Percentiles rank a stretch among this genome's conserved stretches.
These are phyloP conservation scores for Matsumyia berberina DNA, from an alignment of 2,888 invertebrate species.

Conservation along the genomic window DNA sequence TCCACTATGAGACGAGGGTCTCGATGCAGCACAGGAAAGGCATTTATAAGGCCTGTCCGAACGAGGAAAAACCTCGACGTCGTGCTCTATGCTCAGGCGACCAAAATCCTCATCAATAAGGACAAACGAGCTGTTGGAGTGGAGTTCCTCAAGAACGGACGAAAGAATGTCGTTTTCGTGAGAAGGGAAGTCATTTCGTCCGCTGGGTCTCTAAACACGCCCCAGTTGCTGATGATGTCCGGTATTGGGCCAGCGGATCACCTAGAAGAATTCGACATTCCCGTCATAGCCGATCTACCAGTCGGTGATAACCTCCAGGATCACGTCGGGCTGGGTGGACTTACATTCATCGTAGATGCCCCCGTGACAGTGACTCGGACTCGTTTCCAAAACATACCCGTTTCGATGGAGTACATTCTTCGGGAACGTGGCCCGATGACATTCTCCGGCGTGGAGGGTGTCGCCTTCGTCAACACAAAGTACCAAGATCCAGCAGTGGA, in stretches of 20 bases:
- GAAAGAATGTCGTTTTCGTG: conserved; percentile 88
- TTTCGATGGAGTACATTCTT: conserved; percentile 92
- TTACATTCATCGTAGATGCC: conserved; percentile 92
- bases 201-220: conserved; percentile 94
- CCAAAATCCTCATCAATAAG: conserved; percentile 89
- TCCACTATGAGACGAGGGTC: conserved; percentile 93
- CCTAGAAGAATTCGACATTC: conserved; percentile 89
- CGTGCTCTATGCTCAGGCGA: conserved; percentile 90
- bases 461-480: conserved; percentile 94
- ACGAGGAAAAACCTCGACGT: conserved; percentile 91
- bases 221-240: conserved; percentile 95
- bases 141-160: conserved; percentile 89
- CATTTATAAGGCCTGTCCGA: conserved; percentile 93
- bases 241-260: conserved; percentile 94
- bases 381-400: conserved; percentile 91
- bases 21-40: conserved; percentile 94
- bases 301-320: conserved; percentile 95
- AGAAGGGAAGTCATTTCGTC: conserved; percentile 93
- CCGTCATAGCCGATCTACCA: conserved; percentile 89
- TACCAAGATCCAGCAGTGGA: conserved; percentile 91
- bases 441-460: conserved; percentile 92
- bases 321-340: conserved; percentile 93
- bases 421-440: conserved; percentile 94
- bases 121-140: conserved; percentile 91
- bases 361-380: conserved; percentile 91